Conservation (phyloP, 2,888 invertebrate species). For the Drepana falcataria region DNA sequence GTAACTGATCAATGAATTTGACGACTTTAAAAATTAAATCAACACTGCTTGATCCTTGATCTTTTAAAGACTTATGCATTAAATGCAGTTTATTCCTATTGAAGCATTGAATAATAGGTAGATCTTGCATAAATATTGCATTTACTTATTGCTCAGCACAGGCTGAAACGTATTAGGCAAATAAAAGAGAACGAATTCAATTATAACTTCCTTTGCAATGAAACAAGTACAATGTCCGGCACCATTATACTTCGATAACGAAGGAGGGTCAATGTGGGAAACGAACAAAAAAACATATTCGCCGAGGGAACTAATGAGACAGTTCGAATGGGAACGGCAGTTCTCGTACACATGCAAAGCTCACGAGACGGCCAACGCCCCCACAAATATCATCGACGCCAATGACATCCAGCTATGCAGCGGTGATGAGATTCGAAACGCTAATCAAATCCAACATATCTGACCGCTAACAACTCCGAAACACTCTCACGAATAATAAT, state of each 20-base stretch:
- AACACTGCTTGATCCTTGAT: too few relatives aligned
- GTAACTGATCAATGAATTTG: too few relatives aligned
- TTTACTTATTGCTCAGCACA: neutral
- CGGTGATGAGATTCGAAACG: slow-evolving; percentile 42
- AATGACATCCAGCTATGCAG: slow-evolving; percentile 34
- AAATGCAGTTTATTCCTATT: too few relatives aligned
- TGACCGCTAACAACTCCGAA: slow-evolving; percentile 19
- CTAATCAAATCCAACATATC: slow-evolving; percentile 34
- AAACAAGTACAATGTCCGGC: slow-evolving; percentile 42
- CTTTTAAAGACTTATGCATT: too few relatives aligned
- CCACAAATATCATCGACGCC: slow-evolving; percentile 41
- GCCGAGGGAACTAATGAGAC: slow-evolving; percentile 56
- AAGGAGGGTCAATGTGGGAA: slow-evolving; percentile 50
- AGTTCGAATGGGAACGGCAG: slow-evolving; percentile 42
- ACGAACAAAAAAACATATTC: slow-evolving; percentile 49
- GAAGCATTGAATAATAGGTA: too few relatives aligned
- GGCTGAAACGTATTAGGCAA: slow-evolving; percentile 19
- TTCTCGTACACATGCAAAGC: slow-evolving; percentile 37
- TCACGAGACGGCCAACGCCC: slow-evolving; percentile 47
- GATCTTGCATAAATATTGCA: too few relatives aligned
- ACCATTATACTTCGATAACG: slow-evolving; percentile 45
- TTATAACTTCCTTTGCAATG: slow-evolving; percentile 47
- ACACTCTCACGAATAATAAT: slow-evolving; percentile 24
- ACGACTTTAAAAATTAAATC: too few relatives aligned
- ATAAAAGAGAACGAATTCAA: slow-evolving; percentile 37